Percentiles rank a stretch among this genome's conserved stretches.
Conservation (phyloP, 2,888 invertebrate species). For the Drymonia ruficornis region DNA sequence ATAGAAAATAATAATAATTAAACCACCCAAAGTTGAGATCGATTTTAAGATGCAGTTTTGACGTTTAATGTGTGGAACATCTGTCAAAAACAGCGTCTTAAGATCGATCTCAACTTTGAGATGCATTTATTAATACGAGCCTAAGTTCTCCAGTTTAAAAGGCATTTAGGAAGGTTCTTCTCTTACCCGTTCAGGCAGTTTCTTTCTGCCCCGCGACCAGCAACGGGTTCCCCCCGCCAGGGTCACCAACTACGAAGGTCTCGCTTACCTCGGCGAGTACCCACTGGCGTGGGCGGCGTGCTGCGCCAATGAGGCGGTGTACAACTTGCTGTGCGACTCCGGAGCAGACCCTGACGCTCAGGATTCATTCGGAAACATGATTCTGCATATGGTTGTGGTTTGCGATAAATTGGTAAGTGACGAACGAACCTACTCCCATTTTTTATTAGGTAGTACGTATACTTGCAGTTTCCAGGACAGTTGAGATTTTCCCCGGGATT, state of each 20-base stretch:
- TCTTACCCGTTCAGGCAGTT: slow-evolving; percentile 86
- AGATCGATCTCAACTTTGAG: too few relatives aligned
- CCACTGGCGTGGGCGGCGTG: slow-evolving; percentile 99
- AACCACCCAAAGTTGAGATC: too few relatives aligned
- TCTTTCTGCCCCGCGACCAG: slow-evolving; percentile 98
- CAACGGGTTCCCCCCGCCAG: slow-evolving; percentile 91
- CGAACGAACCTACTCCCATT: too few relatives aligned
- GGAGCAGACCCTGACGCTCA: slow-evolving; percentile 98
- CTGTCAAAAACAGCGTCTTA: too few relatives aligned
- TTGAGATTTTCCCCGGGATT: too few relatives aligned
- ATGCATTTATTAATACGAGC: too few relatives aligned
- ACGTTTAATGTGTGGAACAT: too few relatives aligned
- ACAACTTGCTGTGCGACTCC: slow-evolving; percentile 95
- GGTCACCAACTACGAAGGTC: slow-evolving; percentile 97
- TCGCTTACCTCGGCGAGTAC: slow-evolving; percentile 98
- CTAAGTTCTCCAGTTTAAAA: neutral
- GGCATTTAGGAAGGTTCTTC: neutral
- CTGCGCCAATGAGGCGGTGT: slow-evolving; percentile 98
- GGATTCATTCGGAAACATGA: slow-evolving; percentile 99
- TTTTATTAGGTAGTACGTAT: too few relatives aligned
- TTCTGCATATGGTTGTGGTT: slow-evolving; percentile 99
- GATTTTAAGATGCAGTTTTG: too few relatives aligned
- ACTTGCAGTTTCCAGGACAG: too few relatives aligned
- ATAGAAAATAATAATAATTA: too few relatives aligned
- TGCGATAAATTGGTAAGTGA: slow-evolving; percentile 94